phyloP scores from a whole-genome alignment of 2,113 vertebrate species.

The Ellobius talpinus region DNA sequence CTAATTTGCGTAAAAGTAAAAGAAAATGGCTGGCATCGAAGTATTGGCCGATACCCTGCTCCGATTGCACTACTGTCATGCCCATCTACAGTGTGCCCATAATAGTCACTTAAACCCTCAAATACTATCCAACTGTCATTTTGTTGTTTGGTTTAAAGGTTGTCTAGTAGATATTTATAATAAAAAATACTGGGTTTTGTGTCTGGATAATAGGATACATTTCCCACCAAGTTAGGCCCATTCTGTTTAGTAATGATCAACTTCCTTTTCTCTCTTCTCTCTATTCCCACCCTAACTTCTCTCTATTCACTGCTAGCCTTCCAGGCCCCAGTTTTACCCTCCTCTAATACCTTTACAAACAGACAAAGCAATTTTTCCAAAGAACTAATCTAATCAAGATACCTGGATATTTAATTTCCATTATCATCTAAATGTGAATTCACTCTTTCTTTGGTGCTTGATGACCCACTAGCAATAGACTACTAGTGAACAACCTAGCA shows the following conservation, averaged over 20 bases:
- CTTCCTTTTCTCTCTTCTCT: neutral
- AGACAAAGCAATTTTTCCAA: constrained; percentile 1
- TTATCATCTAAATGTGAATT: neutral
- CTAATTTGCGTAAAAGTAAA: constrained; percentile 72
- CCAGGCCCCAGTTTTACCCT: neutral
- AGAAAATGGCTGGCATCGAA: constrained; percentile 48
- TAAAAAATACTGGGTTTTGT: neutral
- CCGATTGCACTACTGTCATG: neutral
- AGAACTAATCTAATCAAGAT: neutral
- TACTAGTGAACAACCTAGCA: neutral
- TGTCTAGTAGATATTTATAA: neutral
- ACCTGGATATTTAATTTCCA: neutral
- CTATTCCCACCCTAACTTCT: neutral
- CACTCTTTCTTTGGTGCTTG: neutral
- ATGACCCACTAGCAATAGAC: neutral
- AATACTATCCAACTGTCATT: neutral
- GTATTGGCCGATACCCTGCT: neutral
- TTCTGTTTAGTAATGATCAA: neutral
- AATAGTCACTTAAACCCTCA: constrained; percentile 19
- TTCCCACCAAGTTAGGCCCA: neutral
- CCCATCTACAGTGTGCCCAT: neutral
- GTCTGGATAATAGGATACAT: neutral
- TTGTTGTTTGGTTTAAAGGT: neutral
- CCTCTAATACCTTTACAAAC: neutral
- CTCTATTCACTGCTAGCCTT: neutral